Percentiles rank a stretch among this genome's conserved stretches.
Evolutionary conservation across 1,140 invertebrate genomes (phyloP).

Genomic region (Leptinotarsa lineolata): DNA sequence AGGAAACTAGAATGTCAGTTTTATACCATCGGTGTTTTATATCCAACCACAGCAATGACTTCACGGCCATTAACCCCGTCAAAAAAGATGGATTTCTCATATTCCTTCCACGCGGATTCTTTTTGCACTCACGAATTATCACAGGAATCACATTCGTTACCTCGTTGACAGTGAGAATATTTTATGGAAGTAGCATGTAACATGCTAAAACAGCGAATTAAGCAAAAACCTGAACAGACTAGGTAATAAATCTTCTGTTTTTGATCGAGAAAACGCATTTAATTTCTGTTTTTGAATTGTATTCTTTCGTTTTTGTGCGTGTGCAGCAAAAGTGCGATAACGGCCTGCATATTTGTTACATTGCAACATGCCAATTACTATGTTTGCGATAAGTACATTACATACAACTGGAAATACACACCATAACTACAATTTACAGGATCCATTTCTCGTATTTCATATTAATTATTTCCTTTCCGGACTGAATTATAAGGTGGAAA

Average conservation of each 20-base stretch:
- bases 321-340: constrained; percentile 20
- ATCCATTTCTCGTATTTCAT: background rate
- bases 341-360: constrained; percentile 17
- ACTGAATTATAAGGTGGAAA: too few species aligned
- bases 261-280: constrained; percentile 30
- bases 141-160: constrained; percentile 35
- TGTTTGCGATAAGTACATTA: constrained; percentile 18
- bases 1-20: too few species aligned
- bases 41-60: too few species aligned
- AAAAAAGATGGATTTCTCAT: constrained; percentile 10
- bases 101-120: background rate
- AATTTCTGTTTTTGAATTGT: constrained; percentile 7
- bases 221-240: constrained; percentile 31
- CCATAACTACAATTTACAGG: background rate
- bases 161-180: constrained; percentile 35
- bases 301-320: constrained; percentile 26
- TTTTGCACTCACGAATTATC: constrained; percentile 7
- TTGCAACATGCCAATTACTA: constrained; percentile 25
- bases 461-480: too few species aligned
- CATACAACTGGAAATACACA: constrained; percentile 4
- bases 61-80: background rate
- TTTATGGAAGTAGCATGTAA: constrained; percentile 36
- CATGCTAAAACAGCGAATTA: constrained; percentile 31
- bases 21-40: too few species aligned
- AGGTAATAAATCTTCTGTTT: constrained; percentile 32